Evolutionary conservation across 2,888 invertebrate genomes (phyloP), one percentile per base, ranked within the genome.

Genomic region (Pilophorus perplexus): DNA sequence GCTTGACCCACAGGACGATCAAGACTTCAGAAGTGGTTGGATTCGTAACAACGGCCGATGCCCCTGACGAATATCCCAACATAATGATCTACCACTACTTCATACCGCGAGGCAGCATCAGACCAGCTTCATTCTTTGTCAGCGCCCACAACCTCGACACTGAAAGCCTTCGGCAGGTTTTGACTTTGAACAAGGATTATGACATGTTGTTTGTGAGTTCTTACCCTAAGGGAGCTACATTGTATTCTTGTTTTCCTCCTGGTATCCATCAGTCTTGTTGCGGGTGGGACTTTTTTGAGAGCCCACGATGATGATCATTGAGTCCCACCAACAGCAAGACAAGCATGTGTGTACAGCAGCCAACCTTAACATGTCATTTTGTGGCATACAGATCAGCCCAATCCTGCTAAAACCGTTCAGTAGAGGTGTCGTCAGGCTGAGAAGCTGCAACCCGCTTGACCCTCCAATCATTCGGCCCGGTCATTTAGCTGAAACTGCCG

Each of bases 31-130:
- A 67, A 42, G 48, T 67, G 12, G 54, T 55, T 10, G 67, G 67
- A 3, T 67, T 67, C 54, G 48, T 67, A 2, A 52, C 50, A 3
- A 33, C 50, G 12, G 82, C 83, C 60, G 79, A 80, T 66, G 57
- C 55, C 14, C 22, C 20, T 12, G 59, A 66, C 25, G 66, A 66
- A 6, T 44, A 16, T 5, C 57, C 66, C 5, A 42, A 66, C 16
- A 25, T 66, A 14, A 33, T 37, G 59, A 55, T 66, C 10, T 46
- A 46, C 33, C 66, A 66, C 27, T 33, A 25, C 12, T 44, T 66
- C 5, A 8, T 66, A 14, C 37, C 25, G n/a, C 18, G 59, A 20
- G 40, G 40, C 16, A 16, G 1, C 27, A 20, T 10, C 40, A 38
- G 18, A 12, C 33, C 18, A 18, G 12, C 28, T 18, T 5, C 23